These are phyloP conservation scores for Poecilus cupreus DNA, from an alignment of 2,888 invertebrate species.

Conservation along the genomic window DNA sequence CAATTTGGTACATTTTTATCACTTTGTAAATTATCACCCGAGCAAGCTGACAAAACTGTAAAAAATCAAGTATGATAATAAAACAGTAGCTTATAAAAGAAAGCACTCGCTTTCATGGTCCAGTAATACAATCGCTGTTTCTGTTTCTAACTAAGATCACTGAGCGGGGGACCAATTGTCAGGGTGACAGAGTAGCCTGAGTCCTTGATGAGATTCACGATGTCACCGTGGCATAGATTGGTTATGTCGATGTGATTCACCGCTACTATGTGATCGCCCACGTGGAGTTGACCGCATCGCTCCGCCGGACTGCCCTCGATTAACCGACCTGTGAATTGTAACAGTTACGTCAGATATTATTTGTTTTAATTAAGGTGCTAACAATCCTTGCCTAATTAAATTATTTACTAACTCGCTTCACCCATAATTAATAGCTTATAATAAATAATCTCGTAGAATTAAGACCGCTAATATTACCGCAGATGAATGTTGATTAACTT, in stretches of 20 bases:
- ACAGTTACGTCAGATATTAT: conserved; percentile 22
- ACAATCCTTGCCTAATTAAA: neutral
- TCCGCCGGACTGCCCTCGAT: conserved; percentile 97
- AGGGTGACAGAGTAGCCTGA: conserved; percentile 93
- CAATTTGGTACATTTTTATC: conserved; percentile 15
- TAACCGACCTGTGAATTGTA: conserved; percentile 83
- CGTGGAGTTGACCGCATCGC: conserved; percentile 90
- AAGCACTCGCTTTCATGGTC: conserved; percentile 11
- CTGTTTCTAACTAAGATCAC: conserved; percentile 48
- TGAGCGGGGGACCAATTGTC: conserved; percentile 79
- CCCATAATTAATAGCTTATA: neutral
- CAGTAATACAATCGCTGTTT: conserved; percentile 25
- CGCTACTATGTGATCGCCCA: conserved; percentile 96
- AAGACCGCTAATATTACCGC: neutral
- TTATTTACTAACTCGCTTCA: neutral
- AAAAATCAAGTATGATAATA: neutral
- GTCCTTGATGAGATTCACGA: conserved; percentile 97
- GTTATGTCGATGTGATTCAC: conserved; percentile 95
- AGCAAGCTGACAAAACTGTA: neutral
- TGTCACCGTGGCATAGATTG: conserved; percentile 95
- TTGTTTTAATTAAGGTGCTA: conserved; percentile 31
- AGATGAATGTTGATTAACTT: too few species aligned
- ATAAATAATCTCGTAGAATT: too few species aligned
- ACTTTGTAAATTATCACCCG: conserved; percentile 3
- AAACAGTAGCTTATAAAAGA: neutral